phyloP scores from a whole-genome alignment of 2,797 vertebrate genomes.

The Forpus xanthops region DNA sequence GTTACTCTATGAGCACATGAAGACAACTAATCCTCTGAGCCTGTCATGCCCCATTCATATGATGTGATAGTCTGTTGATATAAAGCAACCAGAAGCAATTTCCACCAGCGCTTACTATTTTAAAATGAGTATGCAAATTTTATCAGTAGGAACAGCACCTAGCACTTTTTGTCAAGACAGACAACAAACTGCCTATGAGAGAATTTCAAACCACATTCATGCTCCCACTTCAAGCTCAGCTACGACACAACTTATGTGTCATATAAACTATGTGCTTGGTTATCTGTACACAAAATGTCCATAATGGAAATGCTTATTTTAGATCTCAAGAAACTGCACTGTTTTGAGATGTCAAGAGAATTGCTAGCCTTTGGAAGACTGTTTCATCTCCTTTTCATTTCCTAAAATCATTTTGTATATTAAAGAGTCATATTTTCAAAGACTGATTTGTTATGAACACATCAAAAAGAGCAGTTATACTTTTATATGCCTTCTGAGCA shows the following conservation, averaged over 20 bases:
- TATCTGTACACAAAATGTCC: background rate
- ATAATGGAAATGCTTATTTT: background rate
- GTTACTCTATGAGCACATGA: background rate
- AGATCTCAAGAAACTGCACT: background rate
- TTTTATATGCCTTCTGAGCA: background rate
- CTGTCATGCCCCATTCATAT: background rate
- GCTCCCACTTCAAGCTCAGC: background rate
- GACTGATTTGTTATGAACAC: background rate
- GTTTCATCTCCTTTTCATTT: background rate
- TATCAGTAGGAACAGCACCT: background rate
- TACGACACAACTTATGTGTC: background rate
- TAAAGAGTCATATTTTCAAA: background rate
- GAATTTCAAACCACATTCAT: background rate
- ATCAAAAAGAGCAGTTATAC: background rate
- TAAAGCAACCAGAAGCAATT: background rate
- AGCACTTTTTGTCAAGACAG: background rate
- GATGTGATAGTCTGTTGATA: background rate
- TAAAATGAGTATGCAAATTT: background rate
- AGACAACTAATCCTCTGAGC: background rate
- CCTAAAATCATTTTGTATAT: background rate
- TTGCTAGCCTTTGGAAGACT: background rate
- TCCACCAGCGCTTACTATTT: background rate
- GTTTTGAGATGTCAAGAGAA: background rate
- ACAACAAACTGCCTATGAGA: background rate
- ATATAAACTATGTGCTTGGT: background rate